Base-by-base conservation (phyloP, 1,140 invertebrate species). In the Tetramorium simillimum region DNA sequence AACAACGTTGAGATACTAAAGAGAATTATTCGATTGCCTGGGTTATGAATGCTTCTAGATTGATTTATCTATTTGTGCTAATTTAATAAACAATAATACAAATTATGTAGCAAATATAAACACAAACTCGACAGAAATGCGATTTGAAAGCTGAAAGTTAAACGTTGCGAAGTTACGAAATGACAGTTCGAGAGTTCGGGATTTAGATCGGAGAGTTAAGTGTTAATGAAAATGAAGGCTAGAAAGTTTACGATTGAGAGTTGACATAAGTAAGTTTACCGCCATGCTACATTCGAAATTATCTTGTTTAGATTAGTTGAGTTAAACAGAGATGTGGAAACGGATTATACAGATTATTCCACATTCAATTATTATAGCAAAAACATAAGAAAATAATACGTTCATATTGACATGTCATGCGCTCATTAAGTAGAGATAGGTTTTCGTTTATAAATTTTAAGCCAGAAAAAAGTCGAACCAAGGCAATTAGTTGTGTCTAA, bases 161-260 rank as follows among this genome's bases (percentile, higher is more conserved):
- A 73, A 12, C 40, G 12, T 33, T 33, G 24, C n/a, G 9, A 49
- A 84, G 69, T 75, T 84, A 84, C 40, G 16, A 73, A 21, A 24
- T 84, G 28, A 18, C 53, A 84, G 37, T 81, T 81, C 51, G 78
- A 70, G 51, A 84, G 67, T 82, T 82, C 37, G 16, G 21, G 43
- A 16, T 73, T 82, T 82, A 49, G 43, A 84, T 62, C 67, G 40
- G 40, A 21, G 40, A 84, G 56, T 84, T 73, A 60, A 82, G 40
- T 82, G 65, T 72, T 82, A 84, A 75, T 84, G 80, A 84, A 84
- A 84, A 75, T 46, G 53, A 75, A 73, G 69, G 14, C 1, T n/a
- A 60, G 40, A 75, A 84, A 62, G 80, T 84, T 80, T 69, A 69
- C 21, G 40, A 37, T 33, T 33, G 67, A 73, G 53, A 75, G 40